Conservation (phyloP, 2,113 vertebrate genomes). For the Chamaea fasciata region DNA sequence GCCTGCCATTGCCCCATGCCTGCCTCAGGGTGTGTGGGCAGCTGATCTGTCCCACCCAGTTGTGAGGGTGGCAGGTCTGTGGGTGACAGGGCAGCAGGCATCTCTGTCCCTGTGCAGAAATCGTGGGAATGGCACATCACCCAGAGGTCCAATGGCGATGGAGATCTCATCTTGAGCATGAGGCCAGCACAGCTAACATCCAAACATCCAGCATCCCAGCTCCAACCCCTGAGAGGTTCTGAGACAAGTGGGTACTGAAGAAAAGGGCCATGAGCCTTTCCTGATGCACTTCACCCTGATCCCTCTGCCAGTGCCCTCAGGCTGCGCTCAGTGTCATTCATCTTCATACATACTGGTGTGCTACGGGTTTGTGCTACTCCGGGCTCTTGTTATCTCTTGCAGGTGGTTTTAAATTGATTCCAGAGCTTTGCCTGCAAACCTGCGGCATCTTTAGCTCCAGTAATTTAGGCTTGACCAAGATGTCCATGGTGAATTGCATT, state of each 20-base stretch:
- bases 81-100: background rate
- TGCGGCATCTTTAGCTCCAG: background rate
- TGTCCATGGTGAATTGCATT: background rate
- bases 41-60: rapidly evolving
- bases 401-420: background rate
- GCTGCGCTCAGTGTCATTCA: background rate
- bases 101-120: background rate
- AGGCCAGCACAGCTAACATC: background rate
- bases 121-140: rapidly evolving
- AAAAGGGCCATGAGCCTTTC: background rate
- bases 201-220: background rate
- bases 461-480: background rate
- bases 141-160: rapidly evolving
- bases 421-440: background rate
- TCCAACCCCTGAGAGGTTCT: background rate
- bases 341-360: background rate
- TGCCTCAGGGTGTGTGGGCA: rapidly evolving
- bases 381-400: background rate
- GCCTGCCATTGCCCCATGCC: background rate
- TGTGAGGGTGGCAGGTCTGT: background rate
- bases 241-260: background rate
- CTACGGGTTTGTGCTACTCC: background rate
- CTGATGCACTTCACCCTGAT: background rate
- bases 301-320: background rate
- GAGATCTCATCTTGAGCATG: background rate